A percentile compares a stretch with the other conserved stretches of the same genome.
Evolutionary conservation across 1,140 invertebrate genomes (phyloP).

Genomic region (Campoletis sonorensis): DNA sequence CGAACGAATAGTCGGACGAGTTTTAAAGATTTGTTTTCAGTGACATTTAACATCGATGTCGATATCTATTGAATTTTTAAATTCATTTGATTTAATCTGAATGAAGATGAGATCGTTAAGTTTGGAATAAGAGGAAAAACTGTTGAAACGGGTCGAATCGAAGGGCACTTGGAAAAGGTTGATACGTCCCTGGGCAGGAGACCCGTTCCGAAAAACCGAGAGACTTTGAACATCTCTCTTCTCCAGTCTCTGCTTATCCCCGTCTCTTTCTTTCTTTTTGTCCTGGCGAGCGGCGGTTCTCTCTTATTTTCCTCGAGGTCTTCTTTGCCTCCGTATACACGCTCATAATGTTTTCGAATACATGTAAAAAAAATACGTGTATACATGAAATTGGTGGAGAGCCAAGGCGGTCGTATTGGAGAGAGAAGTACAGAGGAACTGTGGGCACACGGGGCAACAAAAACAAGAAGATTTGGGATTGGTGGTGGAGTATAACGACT

Average conservation of each 20-base stretch:
- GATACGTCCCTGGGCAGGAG: not conserved
- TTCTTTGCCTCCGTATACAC: not conserved
- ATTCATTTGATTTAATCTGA: no score
- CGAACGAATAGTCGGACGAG: no score
- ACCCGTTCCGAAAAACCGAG: not conserved
- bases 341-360: not conserved
- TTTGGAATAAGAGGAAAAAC: not conserved
- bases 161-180: not conserved
- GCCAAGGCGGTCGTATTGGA: not conserved
- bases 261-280: not conserved
- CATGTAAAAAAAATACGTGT: not conserved
- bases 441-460: not conserved
- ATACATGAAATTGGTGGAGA: not conserved
- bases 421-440: not conserved
- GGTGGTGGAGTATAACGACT: slow-evolving; percentile 6
- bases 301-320: not conserved
- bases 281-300: not conserved
- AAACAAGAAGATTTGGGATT: slow-evolving; percentile 10
- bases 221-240: slow-evolving; percentile 3
- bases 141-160: no score
- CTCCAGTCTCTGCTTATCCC: not conserved
- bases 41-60: no score
- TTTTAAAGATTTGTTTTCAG: no score
- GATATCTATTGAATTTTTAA: no score
- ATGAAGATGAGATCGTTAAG: no score